These are phyloP conservation scores for Agonopterix arenella DNA, from an alignment of 2,888 invertebrate species.

Conservation along the genomic window DNA sequence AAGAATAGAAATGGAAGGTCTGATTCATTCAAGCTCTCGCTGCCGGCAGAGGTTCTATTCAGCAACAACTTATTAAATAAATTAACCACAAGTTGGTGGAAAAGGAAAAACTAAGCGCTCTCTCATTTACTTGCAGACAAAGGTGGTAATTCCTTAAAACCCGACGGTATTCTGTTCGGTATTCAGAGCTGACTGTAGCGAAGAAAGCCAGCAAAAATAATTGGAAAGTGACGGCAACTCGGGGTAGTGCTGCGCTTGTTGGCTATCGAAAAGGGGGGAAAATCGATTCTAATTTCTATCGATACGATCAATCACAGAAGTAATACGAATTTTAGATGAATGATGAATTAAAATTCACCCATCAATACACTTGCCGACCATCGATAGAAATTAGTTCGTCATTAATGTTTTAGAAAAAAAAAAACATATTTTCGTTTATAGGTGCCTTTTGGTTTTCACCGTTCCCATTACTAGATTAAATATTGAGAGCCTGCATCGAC, in stretches of 20 bases:
- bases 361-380: too few species aligned
- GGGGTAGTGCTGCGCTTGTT: constrained; percentile 10
- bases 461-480: too few species aligned
- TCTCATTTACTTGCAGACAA: constrained; percentile 50
- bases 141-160: constrained; percentile 67
- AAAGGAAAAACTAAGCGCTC: constrained; percentile 65
- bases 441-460: too few species aligned
- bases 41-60: constrained; percentile 53
- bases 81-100: constrained; percentile 68
- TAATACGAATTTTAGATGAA: too few species aligned
- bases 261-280: too few species aligned
- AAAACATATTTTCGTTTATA: too few species aligned
- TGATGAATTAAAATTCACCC: too few species aligned
- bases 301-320: too few species aligned
- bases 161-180: constrained; percentile 50
- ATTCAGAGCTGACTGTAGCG: constrained; percentile 49
- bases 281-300: too few species aligned
- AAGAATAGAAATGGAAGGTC: constrained; percentile 54
- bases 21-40: constrained; percentile 54
- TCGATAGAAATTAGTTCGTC: too few species aligned
- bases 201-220: constrained; percentile 73
- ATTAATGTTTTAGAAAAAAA: too few species aligned
- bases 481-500: too few species aligned
- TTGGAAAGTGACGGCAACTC: constrained; percentile 68
- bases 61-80: constrained; percentile 73